Base-by-base conservation (phyloP, 2,888 invertebrate genomes). In the Exephanes ischioxanthus region DNA sequence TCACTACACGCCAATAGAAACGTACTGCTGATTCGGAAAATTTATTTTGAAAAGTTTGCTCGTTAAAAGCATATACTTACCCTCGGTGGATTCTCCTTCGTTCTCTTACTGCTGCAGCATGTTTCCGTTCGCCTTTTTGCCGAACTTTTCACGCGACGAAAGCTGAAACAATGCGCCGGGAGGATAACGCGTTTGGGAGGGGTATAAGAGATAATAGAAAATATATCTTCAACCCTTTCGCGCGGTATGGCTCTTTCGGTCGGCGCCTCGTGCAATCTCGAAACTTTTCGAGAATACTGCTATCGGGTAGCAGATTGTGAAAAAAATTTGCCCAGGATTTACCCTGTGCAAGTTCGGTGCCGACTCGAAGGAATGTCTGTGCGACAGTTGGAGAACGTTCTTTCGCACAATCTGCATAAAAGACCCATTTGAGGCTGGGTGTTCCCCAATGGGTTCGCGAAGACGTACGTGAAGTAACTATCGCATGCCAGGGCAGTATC, bases 41-140 rank as follows among this genome's bases (percentile, higher is more conserved):
- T 86, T 86, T 86, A 86, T 86, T 86, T 82, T 72, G 70, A 71
- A 83, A 86, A 86, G 84, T 86, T 86, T 85, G 51, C 84, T 86
- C 86, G 84, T 86, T 86, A 86, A 82, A 84, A 77, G 75, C 84
- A 79, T 79, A 80, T 67, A 77, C 83, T 83, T 75, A 77, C 51
- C 53, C 68, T 75, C 26, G 22, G 70, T 22, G 63, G 70, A 78
- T 83, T 68, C 67, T 78, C 33, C 16, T 14, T 5, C 26, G 26
- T 61, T 83, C 30, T 68, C 67, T 68, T 66, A 53, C 58, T 73
- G 66, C 73, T 67, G 67, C 58, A 48, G 7, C 71, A 53, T 55
- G 22, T 19, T 45, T 51, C 63, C 63, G 70, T 63, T 71, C 37
- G 30, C 55, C 58, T 67, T 48, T 37, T 30, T 63, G 53, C 19